Evolutionary conservation across 2,888 invertebrate species (phyloP).

Genomic region (Hypomecis punctinalis): DNA sequence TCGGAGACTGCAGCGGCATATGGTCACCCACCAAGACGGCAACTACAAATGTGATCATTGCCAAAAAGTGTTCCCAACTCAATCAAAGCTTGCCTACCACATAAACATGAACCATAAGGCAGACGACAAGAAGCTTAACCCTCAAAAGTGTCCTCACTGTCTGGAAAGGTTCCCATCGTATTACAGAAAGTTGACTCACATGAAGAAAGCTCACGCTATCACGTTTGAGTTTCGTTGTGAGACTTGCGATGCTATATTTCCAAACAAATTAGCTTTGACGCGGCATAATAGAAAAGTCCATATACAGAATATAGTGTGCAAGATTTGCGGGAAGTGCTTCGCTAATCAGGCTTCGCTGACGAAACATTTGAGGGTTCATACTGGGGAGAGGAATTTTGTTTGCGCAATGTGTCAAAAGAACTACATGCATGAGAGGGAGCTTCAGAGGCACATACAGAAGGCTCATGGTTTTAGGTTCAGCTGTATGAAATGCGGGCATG

Average conservation of each 20-base stretch:
- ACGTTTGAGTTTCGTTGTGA: slow-evolving; percentile 73
- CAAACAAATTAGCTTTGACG: slow-evolving; percentile 69
- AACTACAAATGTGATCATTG: slow-evolving; percentile 73
- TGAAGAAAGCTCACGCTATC: slow-evolving; percentile 74
- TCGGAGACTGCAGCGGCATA: slow-evolving; percentile 72
- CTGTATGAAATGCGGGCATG: slow-evolving; percentile 71
- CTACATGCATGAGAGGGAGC: slow-evolving; percentile 75
- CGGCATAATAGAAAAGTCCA: slow-evolving; percentile 76
- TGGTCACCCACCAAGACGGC: slow-evolving; percentile 73
- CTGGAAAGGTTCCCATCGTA: slow-evolving; percentile 76
- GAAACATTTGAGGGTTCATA: slow-evolving; percentile 74
- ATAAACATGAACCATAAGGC: slow-evolving; percentile 68
- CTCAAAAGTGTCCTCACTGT: slow-evolving; percentile 77
- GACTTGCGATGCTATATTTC: slow-evolving; percentile 63
- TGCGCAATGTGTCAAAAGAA: slow-evolving; percentile 73
- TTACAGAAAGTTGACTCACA: slow-evolving; percentile 76
- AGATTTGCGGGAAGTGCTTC: slow-evolving; percentile 74
- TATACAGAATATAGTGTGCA: slow-evolving; percentile 75
- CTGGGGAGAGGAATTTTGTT: slow-evolving; percentile 73
- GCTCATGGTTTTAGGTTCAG: slow-evolving; percentile 68
- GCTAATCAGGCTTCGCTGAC: slow-evolving; percentile 70
- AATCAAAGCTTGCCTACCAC: slow-evolving; percentile 73
- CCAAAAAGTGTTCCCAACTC: slow-evolving; percentile 69
- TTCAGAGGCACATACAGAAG: slow-evolving; percentile 77
- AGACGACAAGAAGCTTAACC: slow-evolving; percentile 70